phyloP scores from a whole-genome alignment of 2,113 vertebrate species.

The Chloroceryle aenea region DNA sequence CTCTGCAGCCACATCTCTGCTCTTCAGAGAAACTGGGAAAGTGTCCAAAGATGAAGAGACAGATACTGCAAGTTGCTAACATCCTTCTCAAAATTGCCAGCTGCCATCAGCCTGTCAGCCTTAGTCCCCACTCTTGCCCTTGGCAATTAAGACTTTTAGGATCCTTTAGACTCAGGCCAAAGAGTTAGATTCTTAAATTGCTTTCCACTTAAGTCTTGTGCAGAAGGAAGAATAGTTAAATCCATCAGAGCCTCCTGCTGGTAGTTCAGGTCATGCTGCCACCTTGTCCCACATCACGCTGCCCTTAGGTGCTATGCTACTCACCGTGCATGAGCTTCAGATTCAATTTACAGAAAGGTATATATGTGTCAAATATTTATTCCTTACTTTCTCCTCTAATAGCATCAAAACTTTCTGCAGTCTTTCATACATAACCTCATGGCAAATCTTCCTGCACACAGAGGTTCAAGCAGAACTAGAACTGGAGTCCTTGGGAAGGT shows the following conservation, averaged over 20 bases:
- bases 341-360: neutral
- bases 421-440: neutral
- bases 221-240: neutral
- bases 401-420: neutral
- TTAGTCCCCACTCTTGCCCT: neutral
- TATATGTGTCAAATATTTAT: neutral
- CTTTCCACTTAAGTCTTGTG: neutral
- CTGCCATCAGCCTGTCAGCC: neutral
- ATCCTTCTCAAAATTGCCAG: neutral
- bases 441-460: neutral
- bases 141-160: neutral
- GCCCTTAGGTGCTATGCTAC: neutral
- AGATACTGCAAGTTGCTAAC: neutral
- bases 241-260: conserved; percentile 15
- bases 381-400: neutral
- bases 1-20: neutral
- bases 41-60: rapidly evolving
- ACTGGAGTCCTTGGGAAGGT: neutral
- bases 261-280: neutral
- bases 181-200: neutral
- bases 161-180: neutral
- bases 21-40: neutral
- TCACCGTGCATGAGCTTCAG: rapidly evolving
- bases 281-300: neutral
- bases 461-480: neutral